Conservation (phyloP, 1,140 invertebrate genomes). For the Globodera ellingtonae region DNA sequence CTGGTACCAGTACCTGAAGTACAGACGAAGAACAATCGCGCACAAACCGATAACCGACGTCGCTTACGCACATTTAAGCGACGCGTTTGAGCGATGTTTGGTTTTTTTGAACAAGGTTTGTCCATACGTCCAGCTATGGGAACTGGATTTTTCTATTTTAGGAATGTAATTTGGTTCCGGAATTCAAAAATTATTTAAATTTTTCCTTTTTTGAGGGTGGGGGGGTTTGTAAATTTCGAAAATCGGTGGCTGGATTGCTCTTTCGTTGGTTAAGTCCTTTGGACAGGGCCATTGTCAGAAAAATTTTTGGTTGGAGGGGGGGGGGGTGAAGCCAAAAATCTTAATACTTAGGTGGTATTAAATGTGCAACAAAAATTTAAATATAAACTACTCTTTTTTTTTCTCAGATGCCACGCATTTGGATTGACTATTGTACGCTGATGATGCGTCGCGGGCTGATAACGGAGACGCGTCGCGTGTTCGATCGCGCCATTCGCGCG, state of each 20-base stretch:
- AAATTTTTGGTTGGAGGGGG: background rate
- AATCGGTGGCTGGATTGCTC: no score
- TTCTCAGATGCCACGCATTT: slow-evolving; percentile 87
- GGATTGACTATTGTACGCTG: slow-evolving; percentile 94
- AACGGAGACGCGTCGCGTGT: slow-evolving; percentile 84
- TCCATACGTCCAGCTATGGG: no score
- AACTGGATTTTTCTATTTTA: no score
- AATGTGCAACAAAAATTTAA: no score
- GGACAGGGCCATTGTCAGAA: background rate
- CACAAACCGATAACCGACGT: slow-evolving; percentile 81
- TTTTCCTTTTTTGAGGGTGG: no score
- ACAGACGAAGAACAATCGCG: slow-evolving; percentile 80
- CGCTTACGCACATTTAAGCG: slow-evolving; percentile 87
- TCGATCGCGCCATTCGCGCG: slow-evolving; percentile 88
- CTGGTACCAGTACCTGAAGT: slow-evolving; percentile 92
- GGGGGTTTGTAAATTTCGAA: no score
- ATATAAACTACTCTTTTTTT: no score
- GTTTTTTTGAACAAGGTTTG: slow-evolving; percentile 90
- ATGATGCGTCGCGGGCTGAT: slow-evolving; percentile 86
- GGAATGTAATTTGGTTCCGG: no score
- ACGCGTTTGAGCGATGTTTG: slow-evolving; percentile 89
- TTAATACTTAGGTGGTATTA: no score
- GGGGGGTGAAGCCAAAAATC: no score
- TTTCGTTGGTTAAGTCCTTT: no score
- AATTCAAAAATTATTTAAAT: no score